These are phyloP conservation scores for chimpanzee (Pan troglodytes) DNA, from an alignment of 2,113 vertebrate genomes.

Conservation along the genomic window NHGRI_mPanTro3-v2.1_pri NC_072409.2:91773001-91773500, in stretches of 20 bases:
- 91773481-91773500: not conserved
- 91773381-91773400: not conserved
- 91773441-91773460: not conserved
- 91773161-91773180: not conserved
- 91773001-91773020: not conserved
- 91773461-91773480: not conserved
- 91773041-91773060: not conserved
- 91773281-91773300: not conserved
- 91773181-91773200: not conserved
- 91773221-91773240: not conserved
- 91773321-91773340: not conserved
- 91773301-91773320: not conserved
- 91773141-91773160: not conserved
- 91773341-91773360: not conserved
- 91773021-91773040: not conserved
- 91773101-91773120: too few relatives aligned
- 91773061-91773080: not conserved
- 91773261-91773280: too few relatives aligned
- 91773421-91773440: not conserved
- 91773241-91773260: not conserved
- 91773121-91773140: rapidly evolving
- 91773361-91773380: not conserved
- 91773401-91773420: not conserved
- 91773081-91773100: not conserved
- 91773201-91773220: not conserved